These are phyloP conservation scores for Cyanistes caeruleus DNA, from an alignment of 2,113 vertebrate species.

Conservation along the genomic window DNA sequence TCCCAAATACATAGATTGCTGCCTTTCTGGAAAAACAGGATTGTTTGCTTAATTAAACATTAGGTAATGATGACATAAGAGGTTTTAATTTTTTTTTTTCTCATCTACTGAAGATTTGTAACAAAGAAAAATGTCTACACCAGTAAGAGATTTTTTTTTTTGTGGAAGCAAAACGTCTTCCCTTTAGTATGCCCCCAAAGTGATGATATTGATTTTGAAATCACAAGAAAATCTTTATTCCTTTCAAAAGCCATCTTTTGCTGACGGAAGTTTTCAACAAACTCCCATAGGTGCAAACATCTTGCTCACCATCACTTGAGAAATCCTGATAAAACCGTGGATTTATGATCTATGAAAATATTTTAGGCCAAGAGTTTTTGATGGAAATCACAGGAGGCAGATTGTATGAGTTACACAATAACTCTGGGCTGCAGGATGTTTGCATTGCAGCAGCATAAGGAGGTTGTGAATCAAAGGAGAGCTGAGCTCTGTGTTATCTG, in stretches of 20 bases:
- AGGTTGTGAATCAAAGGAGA: slow-evolving; percentile 36
- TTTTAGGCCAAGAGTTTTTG: slow-evolving; percentile 27
- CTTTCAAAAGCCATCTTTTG: not conserved
- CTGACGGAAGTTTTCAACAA: not conserved
- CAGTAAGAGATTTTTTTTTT: not conserved
- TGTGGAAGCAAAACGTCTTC: not conserved
- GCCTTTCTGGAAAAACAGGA: not conserved
- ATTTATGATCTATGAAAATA: slow-evolving; percentile 29
- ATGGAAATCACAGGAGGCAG: slow-evolving; percentile 44
- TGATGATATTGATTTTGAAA: slow-evolving; percentile 39
- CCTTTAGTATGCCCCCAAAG: not conserved
- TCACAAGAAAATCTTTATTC: slow-evolving; percentile 29
- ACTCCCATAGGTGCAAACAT: not conserved
- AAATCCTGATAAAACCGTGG: slow-evolving; percentile 2
- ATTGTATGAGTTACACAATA: not conserved
- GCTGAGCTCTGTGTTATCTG: not conserved
- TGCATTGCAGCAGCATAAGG: not conserved
- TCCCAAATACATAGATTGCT: not conserved
- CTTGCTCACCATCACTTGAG: slow-evolving; percentile 7
- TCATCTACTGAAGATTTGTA: not conserved
- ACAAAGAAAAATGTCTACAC: not conserved
- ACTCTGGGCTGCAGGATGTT: not conserved
- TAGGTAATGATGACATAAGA: not conserved
- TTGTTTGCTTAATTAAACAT: not conserved
- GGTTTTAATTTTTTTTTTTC: not conserved